Evolutionary conservation across 2,797 vertebrate genomes (phyloP).

Genomic region (Phataginus tricuspis): DNA sequence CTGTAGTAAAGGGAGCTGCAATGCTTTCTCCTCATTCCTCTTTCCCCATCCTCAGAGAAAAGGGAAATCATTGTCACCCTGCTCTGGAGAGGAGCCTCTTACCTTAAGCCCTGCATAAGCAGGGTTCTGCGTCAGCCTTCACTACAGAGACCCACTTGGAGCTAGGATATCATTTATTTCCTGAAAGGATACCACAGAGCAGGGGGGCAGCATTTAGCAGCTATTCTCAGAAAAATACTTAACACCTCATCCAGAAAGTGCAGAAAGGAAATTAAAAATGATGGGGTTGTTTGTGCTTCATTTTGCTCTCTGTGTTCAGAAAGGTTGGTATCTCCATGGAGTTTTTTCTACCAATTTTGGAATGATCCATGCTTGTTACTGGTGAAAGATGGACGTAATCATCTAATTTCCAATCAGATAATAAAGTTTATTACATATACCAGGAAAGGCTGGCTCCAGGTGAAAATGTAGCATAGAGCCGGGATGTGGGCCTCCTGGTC

Average conservation of each 20-base stretch:
- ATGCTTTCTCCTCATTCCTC: background rate
- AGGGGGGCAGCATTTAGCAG: background rate
- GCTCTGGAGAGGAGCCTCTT: too few relatives aligned
- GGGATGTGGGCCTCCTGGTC: background rate
- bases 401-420: background rate
- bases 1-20: background rate
- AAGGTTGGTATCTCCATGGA: background rate
- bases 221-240: background rate
- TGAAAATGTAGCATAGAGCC: background rate
- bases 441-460: background rate
- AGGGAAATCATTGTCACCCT: too few relatives aligned
- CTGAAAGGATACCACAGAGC: background rate
- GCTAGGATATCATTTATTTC: background rate
- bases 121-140: background rate
- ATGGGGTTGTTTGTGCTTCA: background rate
- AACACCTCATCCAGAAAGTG: background rate
- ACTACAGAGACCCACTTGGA: background rate
- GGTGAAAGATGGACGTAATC: background rate
- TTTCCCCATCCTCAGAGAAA: background rate
- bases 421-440: background rate
- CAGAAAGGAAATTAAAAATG: background rate
- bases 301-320: background rate
- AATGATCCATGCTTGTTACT: background rate
- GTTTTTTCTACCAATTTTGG: background rate
- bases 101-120: background rate